Evolutionary conservation across 2,113 vertebrate species (phyloP).

Genomic region (Ibidorhyncha struthersii): DNA sequence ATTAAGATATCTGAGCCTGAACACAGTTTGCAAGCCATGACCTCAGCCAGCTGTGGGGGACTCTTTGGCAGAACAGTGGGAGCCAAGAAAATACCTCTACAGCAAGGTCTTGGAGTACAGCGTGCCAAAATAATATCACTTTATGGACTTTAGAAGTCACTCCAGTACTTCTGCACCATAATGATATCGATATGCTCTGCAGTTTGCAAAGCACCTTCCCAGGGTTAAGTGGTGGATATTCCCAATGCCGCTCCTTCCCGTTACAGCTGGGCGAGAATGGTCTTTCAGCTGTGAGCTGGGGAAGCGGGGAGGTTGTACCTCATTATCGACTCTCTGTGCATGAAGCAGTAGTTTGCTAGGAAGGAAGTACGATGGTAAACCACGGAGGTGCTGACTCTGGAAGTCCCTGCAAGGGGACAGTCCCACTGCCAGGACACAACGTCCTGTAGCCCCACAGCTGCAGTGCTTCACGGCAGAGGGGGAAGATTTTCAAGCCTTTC

Average conservation of each 20-base stretch:
- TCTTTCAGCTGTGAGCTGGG: background rate
- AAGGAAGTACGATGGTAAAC: background rate
- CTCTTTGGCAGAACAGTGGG: background rate
- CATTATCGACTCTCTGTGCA: accelerated
- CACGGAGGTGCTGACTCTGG: background rate
- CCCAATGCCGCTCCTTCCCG: background rate
- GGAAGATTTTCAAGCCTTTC: background rate
- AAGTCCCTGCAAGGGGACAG: background rate
- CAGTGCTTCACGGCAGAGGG: background rate
- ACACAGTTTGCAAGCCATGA: accelerated
- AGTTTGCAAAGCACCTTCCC: background rate
- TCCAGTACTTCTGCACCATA: background rate
- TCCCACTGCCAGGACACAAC: background rate
- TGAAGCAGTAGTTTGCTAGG: background rate
- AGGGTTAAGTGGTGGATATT: background rate
- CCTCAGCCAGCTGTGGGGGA: background rate
- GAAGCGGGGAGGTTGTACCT: background rate
- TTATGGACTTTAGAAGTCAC: background rate
- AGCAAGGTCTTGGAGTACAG: background rate
- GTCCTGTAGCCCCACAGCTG: background rate
- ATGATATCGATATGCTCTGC: background rate
- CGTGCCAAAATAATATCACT: background rate
- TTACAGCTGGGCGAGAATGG: background rate
- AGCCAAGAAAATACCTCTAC: background rate
- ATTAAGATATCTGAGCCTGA: background rate